Evolutionary conservation across 2,113 vertebrate genomes (phyloP).

Genomic region (Thomomys bottae): DNA sequence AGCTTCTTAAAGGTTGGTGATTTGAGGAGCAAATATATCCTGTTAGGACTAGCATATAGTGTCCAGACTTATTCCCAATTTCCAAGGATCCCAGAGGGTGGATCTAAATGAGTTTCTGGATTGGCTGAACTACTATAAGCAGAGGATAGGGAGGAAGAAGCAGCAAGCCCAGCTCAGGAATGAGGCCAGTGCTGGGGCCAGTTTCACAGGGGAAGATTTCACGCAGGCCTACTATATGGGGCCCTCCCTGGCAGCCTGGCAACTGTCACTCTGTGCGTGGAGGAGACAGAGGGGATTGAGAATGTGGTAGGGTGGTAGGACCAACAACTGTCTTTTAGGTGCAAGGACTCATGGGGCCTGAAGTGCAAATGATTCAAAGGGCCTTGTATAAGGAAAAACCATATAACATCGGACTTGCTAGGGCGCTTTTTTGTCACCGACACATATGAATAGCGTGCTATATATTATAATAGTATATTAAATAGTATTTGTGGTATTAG

Average conservation of each 20-base stretch:
- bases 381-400: slow-evolving; percentile 11
- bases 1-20: not conserved
- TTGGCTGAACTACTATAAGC: not conserved
- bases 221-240: not conserved
- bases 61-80: not conserved
- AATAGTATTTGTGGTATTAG: not conserved
- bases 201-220: not conserved
- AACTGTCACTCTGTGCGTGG: not conserved
- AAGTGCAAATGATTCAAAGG: not conserved
- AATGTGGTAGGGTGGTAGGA: not conserved
- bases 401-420: not conserved
- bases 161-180: not conserved
- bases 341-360: not conserved
- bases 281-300: not conserved
- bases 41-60: not conserved
- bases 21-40: slow-evolving; percentile 28
- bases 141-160: not conserved
- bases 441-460: no score
- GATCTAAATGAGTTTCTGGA: not conserved
- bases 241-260: not conserved
- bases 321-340: not conserved
- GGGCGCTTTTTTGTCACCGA: no score
- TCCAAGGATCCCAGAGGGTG: not conserved
- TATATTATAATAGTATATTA: no score
- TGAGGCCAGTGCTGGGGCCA: not conserved